Evolutionary conservation across 2,113 vertebrate species (phyloP).

Genomic region (Lophura nycthemera): DNA sequence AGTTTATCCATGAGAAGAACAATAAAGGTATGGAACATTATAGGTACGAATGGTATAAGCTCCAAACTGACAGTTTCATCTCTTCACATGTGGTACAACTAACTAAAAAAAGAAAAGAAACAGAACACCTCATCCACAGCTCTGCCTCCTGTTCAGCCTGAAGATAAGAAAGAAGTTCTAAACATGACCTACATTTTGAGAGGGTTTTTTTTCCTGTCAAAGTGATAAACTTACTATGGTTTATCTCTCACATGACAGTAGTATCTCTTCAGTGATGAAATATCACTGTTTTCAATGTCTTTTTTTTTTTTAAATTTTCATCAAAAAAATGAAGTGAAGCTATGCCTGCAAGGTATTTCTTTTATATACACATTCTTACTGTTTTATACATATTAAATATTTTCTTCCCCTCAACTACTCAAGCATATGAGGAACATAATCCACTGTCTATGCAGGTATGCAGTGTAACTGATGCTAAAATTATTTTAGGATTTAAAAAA

Average conservation of each 20-base stretch:
- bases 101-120: neutral
- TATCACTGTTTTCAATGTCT: neutral
- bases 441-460: rapidly evolving
- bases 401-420: neutral
- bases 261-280: neutral
- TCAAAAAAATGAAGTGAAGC: neutral
- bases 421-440: neutral
- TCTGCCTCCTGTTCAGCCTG: neutral
- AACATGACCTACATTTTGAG: neutral
- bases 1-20: neutral
- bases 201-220: neutral
- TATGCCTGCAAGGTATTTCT: neutral
- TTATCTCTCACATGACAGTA: neutral
- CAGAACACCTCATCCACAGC: rapidly evolving
- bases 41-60: neutral
- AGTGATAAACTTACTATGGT: neutral
- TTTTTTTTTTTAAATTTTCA: rapidly evolving
- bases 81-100: neutral
- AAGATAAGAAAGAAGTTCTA: neutral
- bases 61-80: neutral
- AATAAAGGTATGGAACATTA: neutral
- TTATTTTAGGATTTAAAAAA: neutral
- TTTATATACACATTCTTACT: neutral
- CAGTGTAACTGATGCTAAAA: neutral
- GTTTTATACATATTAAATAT: neutral